Evolutionary conservation across 2,888 invertebrate genomes (phyloP), one percentile per base, ranked within the genome.

Genomic region (Tenthredo notha): DNA sequence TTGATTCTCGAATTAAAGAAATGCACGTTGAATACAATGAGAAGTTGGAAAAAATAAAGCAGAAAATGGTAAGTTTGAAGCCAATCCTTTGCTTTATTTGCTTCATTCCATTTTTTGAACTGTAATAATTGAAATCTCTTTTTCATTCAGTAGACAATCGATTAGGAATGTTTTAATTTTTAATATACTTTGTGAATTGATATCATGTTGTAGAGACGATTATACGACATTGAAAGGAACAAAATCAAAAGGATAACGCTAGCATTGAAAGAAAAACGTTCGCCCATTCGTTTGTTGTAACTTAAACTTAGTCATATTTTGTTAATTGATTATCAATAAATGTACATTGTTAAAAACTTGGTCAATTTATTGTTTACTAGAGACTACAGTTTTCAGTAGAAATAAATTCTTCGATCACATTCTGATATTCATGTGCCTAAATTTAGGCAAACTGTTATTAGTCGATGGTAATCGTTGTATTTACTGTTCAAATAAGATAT

Each of bases 11-110:
- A 25, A 65, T 95, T 70, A 94, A 94, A 91, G 95, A 96, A 85
- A 94, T 96, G 5, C 94, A 95, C 84, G 94, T 94, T 29, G 96
- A 97, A 90, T 96, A 97, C 91, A 97, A 97, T 90, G 95, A 95
- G 88, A 97, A 97, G 93, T 93, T 97, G 90, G 96, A 96, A 90
- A 95, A 96, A 92, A 96, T 97, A 95, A 97, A 97, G 92, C 95
- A 95, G 82, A 96, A 96, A 95, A 97, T 97, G 97, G 97, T 97
- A 94, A 95, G 96, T n/a, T 95, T 94, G 87, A 89, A 93, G 90
- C 54, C 84, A n/a, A 29, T 50, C 6, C 7, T 43, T 29, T 15
- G 29, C 18, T 10, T 47, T 25, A 25, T 47, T 43, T 74, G 1
- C 12, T 43, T 43, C 4, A 43, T 5, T 15, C 4, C 33, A 33